Conservation (phyloP, 2,113 vertebrate species). For the Tichodroma muraria region DNA sequence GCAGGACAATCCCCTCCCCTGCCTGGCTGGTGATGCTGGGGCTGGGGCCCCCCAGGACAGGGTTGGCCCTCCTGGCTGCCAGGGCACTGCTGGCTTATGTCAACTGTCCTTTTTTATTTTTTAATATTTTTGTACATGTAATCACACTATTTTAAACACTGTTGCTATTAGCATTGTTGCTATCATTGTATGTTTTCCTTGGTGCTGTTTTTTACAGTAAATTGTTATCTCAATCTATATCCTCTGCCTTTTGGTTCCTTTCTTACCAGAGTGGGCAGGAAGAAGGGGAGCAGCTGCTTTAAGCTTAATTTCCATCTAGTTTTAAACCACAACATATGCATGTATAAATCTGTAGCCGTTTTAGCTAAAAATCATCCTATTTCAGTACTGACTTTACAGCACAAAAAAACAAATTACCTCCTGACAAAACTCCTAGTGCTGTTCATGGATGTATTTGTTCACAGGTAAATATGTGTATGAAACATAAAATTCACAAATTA, state of each 20-base stretch:
- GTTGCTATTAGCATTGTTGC: not conserved
- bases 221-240: not conserved
- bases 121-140: not conserved
- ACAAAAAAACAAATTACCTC: not conserved
- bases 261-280: not conserved
- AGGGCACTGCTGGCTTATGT: not conserved
- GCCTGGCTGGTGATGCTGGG: fast-evolving
- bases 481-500: not conserved
- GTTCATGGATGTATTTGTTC: not conserved
- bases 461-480: not conserved
- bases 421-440: not conserved
- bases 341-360: not conserved
- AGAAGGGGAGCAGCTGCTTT: not conserved
- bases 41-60: not conserved
- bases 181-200: not conserved
- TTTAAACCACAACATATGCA: not conserved
- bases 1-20: not conserved
- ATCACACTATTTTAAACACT: not conserved
- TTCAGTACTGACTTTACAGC: not conserved
- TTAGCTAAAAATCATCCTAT: not conserved
- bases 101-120: not conserved
- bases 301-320: not conserved
- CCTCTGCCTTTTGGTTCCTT: not conserved
- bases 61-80: not conserved
- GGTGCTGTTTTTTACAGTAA: not conserved